Evolutionary conservation across 2,888 invertebrate species (phyloP).

Genomic region (Pollenia angustigena): DNA sequence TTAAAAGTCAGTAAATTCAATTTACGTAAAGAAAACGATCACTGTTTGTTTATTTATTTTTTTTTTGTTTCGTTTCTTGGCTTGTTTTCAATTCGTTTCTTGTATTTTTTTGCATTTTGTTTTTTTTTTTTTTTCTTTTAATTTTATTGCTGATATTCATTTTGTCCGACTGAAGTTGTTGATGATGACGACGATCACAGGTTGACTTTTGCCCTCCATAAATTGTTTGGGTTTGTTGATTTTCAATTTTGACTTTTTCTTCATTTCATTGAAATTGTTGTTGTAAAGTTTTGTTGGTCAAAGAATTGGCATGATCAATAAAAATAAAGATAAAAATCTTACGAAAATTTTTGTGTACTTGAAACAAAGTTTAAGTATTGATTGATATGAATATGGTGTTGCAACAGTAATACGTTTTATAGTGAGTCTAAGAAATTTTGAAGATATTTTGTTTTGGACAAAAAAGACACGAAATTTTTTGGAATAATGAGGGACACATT

Average conservation of each 20-base stretch:
- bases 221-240: constrained; percentile 30
- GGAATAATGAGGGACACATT: no score
- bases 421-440: no score
- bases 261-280: constrained; percentile 21
- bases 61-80: constrained; percentile 24
- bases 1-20: constrained; percentile 71
- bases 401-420: no score
- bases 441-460: no score
- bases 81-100: constrained; percentile 12
- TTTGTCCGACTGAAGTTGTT: constrained; percentile 54
- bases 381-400: not conserved
- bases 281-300: not conserved
- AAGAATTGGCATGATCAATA: constrained; percentile 25
- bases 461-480: no score
- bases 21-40: constrained; percentile 71
- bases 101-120: constrained; percentile 10
- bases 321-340: constrained; percentile 21
- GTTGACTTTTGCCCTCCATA: constrained; percentile 61
- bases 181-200: constrained; percentile 60
- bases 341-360: not conserved
- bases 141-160: constrained; percentile 31
- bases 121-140: no score
- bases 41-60: constrained; percentile 65
- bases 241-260: constrained; percentile 36
- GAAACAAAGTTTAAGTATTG: not conserved